Conservation (phyloP, 2,888 invertebrate genomes). For the Horisme vitalbata region DNA sequence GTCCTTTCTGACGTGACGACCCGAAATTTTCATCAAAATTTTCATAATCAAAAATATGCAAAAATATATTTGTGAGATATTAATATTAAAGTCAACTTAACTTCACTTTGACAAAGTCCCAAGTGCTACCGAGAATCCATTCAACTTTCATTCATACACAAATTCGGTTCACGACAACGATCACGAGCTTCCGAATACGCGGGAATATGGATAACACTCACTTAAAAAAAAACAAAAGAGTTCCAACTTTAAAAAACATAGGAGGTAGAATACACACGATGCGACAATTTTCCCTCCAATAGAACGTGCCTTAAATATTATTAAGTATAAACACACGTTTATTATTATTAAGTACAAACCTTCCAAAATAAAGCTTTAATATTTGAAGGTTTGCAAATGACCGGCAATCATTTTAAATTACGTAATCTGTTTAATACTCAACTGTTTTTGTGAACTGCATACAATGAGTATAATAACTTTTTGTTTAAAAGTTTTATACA, state of each 20-base stretch:
- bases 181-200: slow-evolving; percentile 67
- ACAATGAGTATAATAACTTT: slow-evolving; percentile 55
- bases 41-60: too few species aligned
- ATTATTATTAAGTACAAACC: too few species aligned
- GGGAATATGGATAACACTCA: slow-evolving; percentile 60
- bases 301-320: too few species aligned
- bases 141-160: slow-evolving; percentile 48
- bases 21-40: too few species aligned
- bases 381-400: slow-evolving; percentile 52
- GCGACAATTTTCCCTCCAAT: slow-evolving; percentile 74
- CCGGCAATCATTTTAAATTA: slow-evolving; percentile 58
- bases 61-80: too few species aligned
- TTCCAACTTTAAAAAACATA: slow-evolving; percentile 50
- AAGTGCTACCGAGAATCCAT: slow-evolving; percentile 38
- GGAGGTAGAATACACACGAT: slow-evolving; percentile 59
- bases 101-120: not conserved
- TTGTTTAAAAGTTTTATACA: too few species aligned
- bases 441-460: slow-evolving; percentile 38
- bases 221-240: slow-evolving; percentile 34
- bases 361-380: slow-evolving; percentile 17
- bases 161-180: slow-evolving; percentile 58
- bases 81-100: too few species aligned
- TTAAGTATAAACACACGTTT: too few species aligned
- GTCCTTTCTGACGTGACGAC: too few species aligned
- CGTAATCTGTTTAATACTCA: slow-evolving; percentile 41